Evolutionary conservation across 2,113 vertebrate genomes (phyloP), one percentile per base, ranked within the genome.

Genomic region (Pachycephala philippinensis): DNA sequence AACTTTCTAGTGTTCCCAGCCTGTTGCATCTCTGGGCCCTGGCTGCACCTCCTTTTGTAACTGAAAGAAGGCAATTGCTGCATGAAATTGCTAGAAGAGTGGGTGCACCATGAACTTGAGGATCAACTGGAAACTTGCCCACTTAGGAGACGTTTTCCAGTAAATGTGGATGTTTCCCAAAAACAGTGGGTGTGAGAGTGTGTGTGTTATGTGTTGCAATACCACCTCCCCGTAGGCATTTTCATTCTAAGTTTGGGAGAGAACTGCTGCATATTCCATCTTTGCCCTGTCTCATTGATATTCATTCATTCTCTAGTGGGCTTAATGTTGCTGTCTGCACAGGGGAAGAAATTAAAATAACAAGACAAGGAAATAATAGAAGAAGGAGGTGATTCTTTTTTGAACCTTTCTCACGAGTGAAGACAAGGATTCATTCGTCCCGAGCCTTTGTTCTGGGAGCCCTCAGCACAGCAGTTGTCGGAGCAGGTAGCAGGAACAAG

Each of bases 301-400:
- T 95, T 70, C 82, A 79, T 95, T 87, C 71, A 47, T 93, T 93
- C 78, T 84, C 42, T 59, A 52, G 79, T 50, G 60, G 78, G 76
- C 87, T 90, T 95, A 83, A 84, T 81, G 82, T 84, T 90, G 81
- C 84, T 69, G 65, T 84, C 94, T 83, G 83, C 60, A 79, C 14
- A 54, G 42, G n/a, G 64, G 45, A 65, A 90, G 60, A 87, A 86
- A 85, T 64, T 88, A 82, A 78, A 87, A 88, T 88, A 95, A 91
- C 53, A 93, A 87, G 95, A 88, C 71, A 86, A 69, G 30, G 57
- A 93, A 93, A 87, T 84, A 84, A 79, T 27, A 89, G 79, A 49
- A 90, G 71, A 61, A 89, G 70, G 68, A 94, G 82, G n/a, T 57
- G 50, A 90, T 87, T 93, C 57, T 92, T 93, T 94, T 93, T 84